Conservation (phyloP, 2,113 vertebrate genomes). For the Jacana jacana region DNA sequence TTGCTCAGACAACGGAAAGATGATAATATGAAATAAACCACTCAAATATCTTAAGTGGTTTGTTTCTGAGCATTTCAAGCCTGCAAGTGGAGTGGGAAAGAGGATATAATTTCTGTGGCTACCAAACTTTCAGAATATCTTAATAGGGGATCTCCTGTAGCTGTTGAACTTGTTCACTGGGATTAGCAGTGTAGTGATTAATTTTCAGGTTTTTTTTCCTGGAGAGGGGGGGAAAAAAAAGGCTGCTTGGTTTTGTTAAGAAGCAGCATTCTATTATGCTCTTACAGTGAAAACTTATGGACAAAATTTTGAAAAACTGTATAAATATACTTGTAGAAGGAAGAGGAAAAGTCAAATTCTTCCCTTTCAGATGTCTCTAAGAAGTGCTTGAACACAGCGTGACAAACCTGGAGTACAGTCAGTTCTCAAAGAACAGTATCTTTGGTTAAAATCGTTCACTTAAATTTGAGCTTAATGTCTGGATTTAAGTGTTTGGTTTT, state of each 20-base stretch:
- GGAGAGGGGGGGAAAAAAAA: rapidly evolving
- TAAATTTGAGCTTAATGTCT: background rate
- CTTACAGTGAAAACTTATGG: background rate
- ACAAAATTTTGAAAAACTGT: background rate
- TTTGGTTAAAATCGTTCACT: background rate
- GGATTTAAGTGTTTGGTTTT: background rate
- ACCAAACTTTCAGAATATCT: background rate
- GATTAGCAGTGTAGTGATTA: too few species aligned
- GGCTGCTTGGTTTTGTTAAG: background rate
- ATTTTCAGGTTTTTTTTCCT: too few species aligned
- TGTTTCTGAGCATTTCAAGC: background rate
- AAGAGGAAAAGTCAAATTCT: background rate
- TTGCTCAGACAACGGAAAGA: background rate
- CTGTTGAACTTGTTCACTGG: too few species aligned
- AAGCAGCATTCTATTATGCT: background rate
- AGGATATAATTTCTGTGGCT: background rate
- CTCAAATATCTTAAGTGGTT: background rate
- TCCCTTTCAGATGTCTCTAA: background rate
- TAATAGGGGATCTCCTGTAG: background rate
- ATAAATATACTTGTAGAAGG: background rate
- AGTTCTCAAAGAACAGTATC: background rate
- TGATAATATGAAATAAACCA: rapidly evolving
- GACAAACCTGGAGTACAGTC: background rate
- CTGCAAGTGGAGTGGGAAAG: background rate
- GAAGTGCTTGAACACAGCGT: background rate